Base-by-base conservation (phyloP, 2,888 invertebrate genomes). In the Sipha maydis region DNA sequence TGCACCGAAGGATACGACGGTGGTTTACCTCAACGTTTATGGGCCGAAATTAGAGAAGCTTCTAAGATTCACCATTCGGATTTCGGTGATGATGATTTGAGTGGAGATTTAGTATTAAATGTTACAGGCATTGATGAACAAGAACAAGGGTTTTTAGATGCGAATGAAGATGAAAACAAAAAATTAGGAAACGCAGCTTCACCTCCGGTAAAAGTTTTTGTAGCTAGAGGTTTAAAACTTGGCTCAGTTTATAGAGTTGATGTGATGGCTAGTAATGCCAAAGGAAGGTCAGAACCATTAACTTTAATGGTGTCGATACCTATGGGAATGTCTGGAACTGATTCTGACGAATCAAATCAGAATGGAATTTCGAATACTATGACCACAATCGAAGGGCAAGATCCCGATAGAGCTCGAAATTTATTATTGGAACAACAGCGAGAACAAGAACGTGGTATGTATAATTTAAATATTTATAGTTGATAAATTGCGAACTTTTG, bases 1-100 rank as follows among this genome's bases (percentile, higher is more conserved):
- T 98, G 97, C 92, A 93, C 94, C 11, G 97, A 97, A 92, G 97
- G 97, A 0, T 97, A 97, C 92, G 97, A 97, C 91, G 97, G 97
- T 11, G 97, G 97, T 9, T 93, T 97, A 91, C 95, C 95, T 1
- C 97, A 97, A 92, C 95, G 95, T 9, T 97, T 97, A 92, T 93
- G 96, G 89, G 92, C 97, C 34, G 97, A 97, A 93, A 95, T 97
- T 56, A 93, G 94, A 83, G 80, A 95, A 95, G 90, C 93, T 93
- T 90, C 91, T 91, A 83, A 89, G 78, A 38, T 93, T 8, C 85
- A 56, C 14, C 85, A 54, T 34, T 61, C 85, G 0, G 86, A 76
- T n/a, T n/a, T 69, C 1, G 82, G 71, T 25, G 83, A 38, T 5
- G 89, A 89, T 38, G 86, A 79, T 38, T 34, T 54, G 28, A 25